Percentiles rank a stretch among this genome's conserved stretches.
Conservation (phyloP, 2,797 vertebrate genomes). For the Tragelaphus eurycerus region DNA sequence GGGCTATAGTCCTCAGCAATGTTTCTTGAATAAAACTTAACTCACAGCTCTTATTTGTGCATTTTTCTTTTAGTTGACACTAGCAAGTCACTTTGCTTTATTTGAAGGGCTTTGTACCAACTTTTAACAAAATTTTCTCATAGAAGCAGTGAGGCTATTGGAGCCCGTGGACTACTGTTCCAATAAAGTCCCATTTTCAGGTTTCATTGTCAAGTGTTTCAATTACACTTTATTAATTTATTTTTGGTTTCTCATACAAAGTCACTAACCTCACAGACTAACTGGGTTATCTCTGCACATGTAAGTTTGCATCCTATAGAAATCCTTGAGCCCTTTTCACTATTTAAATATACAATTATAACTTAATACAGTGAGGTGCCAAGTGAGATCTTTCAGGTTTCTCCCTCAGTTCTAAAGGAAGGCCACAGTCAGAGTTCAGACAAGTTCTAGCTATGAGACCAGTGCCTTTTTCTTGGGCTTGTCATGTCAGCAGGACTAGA, state of each 20-base stretch:
- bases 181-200: not conserved
- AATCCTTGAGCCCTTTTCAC: not conserved
- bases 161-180: not conserved
- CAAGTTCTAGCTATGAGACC: not conserved
- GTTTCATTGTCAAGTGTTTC: not conserved
- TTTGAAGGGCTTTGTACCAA: not conserved
- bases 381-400: not conserved
- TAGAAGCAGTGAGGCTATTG: not conserved
- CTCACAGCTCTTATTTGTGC: not conserved
- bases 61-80: not conserved
- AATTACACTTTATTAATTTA: not conserved
- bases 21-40: not conserved
- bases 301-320: not conserved
- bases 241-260: not conserved
- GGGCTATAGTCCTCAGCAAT: not conserved
- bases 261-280: not conserved
- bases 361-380: not conserved
- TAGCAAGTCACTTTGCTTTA: not conserved
- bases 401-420: not conserved
- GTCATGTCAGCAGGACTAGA: not conserved
- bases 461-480: not conserved
- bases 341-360: not conserved
- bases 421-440: not conserved
- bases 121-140: not conserved
- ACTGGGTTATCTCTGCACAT: not conserved